phyloP scores from a whole-genome alignment of 2,113 vertebrate genomes.

The Boulengeromyrus knoepffleri region DNA sequence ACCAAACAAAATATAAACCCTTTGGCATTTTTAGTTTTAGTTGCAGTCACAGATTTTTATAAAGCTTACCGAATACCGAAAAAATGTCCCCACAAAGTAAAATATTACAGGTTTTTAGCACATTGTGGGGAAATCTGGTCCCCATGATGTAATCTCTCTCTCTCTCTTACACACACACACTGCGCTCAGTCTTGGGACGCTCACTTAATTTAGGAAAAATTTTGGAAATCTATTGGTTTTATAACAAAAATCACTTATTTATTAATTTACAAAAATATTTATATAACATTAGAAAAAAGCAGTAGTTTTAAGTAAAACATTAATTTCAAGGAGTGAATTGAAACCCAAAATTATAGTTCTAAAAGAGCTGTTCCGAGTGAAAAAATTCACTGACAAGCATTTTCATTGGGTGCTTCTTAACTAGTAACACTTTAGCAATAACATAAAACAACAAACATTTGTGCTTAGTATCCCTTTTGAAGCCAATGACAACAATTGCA shows the following conservation, averaged over 20 bases:
- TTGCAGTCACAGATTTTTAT: neutral
- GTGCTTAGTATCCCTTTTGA: neutral
- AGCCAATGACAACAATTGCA: neutral
- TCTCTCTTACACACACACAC: neutral
- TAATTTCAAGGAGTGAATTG: too few species aligned
- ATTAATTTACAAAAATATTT: neutral
- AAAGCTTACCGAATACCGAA: neutral
- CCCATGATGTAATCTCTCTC: neutral
- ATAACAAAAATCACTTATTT: neutral
- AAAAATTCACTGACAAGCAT: neutral
- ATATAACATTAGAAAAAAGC: neutral
- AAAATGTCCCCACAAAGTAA: neutral
- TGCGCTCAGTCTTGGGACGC: neutral
- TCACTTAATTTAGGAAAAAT: neutral
- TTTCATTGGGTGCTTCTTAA: neutral
- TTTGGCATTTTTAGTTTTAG: neutral
- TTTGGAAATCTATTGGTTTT: neutral
- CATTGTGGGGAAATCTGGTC: neutral
- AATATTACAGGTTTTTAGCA: neutral
- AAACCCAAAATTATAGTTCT: too few species aligned
- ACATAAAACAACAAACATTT: neutral
- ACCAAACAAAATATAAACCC: neutral
- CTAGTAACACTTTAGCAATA: neutral
- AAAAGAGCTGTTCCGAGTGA: neutral
- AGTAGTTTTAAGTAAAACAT: too few species aligned